A percentile compares a stretch with the other conserved stretches of the same genome.
Evolutionary conservation across 2,113 vertebrate genomes (phyloP).

Genomic region (Cervus canadensis): DNA sequence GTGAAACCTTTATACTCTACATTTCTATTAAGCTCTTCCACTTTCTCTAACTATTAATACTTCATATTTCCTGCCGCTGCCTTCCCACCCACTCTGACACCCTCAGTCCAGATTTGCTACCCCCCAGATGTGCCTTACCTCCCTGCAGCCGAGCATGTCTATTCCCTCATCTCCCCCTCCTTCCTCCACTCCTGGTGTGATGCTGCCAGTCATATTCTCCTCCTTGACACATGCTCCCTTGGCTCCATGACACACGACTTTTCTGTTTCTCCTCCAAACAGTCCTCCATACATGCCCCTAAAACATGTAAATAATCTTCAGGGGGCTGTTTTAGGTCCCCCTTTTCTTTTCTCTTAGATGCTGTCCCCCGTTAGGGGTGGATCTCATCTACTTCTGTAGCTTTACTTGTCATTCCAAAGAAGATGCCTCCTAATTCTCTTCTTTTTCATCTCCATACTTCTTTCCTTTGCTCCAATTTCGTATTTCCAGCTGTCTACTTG

Average conservation of each 20-base stretch:
- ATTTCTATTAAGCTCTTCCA: background rate
- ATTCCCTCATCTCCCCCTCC: background rate
- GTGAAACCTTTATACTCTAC: background rate
- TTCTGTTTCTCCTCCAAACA: background rate
- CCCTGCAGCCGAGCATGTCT: background rate
- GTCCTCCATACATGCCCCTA: background rate
- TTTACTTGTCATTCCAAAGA: background rate
- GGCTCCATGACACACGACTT: background rate
- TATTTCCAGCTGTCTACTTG: background rate
- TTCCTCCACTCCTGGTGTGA: background rate
- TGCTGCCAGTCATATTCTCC: background rate
- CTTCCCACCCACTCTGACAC: background rate
- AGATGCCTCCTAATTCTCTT: background rate
- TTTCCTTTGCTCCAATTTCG: background rate
- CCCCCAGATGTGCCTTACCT: background rate
- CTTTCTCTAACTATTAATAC: background rate
- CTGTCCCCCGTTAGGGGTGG: background rate
- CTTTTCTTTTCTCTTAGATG: background rate
- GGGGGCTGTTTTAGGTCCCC: background rate
- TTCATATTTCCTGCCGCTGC: background rate
- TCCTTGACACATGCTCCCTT: background rate
- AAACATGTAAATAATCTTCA: background rate
- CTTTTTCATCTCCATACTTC: background rate
- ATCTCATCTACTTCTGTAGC: background rate
- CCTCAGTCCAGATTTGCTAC: background rate